Conservation (phyloP, 2,888 invertebrate species). For the Philhelius pedissequus region DNA sequence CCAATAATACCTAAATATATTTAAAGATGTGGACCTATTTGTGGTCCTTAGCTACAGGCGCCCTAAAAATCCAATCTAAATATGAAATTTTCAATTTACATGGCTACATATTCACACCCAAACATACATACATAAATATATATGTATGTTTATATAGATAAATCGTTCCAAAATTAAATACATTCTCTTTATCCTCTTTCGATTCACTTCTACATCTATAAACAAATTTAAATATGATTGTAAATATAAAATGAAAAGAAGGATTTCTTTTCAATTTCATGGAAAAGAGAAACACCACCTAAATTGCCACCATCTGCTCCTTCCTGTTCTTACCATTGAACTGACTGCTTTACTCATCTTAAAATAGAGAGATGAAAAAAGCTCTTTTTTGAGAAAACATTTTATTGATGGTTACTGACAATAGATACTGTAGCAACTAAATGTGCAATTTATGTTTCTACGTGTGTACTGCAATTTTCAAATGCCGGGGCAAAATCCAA, state of each 20-base stretch:
- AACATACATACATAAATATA: not conserved
- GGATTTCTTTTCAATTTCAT: slow-evolving; percentile 4
- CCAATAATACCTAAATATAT: not conserved
- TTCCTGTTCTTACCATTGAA: not conserved
- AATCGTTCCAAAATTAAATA: no score
- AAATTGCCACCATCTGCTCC: not conserved
- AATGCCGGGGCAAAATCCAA: not conserved
- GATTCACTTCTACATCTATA: not conserved
- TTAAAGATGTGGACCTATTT: not conserved
- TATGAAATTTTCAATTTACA: not conserved
- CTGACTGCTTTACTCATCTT: not conserved
- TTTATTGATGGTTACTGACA: not conserved
- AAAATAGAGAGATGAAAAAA: not conserved
- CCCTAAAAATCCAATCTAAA: not conserved
- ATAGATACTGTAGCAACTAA: not conserved
- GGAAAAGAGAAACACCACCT: not conserved
- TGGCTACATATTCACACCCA: not conserved
- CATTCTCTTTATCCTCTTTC: not conserved
- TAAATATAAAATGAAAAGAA: slow-evolving; percentile 3
- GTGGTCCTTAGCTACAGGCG: not conserved
- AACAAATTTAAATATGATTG: slow-evolving; percentile 6
- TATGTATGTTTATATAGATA: no score
- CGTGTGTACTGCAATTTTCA: not conserved
- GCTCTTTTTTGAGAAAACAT: not conserved
- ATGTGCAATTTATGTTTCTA: not conserved